Evolutionary conservation across 2,888 invertebrate genomes (phyloP).

Genomic region (Masnerella sp.): DNA sequence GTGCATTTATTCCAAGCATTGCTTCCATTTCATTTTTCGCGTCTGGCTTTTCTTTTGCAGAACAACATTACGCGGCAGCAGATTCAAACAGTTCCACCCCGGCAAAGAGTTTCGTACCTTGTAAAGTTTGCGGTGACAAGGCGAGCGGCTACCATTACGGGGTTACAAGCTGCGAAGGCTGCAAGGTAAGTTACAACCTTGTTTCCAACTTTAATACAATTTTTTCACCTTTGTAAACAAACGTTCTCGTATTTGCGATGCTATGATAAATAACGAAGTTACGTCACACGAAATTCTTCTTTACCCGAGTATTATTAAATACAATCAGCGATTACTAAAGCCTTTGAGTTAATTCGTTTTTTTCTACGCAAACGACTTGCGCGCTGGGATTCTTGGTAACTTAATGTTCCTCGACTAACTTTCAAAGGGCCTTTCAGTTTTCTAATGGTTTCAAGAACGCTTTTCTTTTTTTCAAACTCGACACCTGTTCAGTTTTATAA

Average conservation of each 20-base stretch:
- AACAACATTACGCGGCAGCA: conserved; percentile 86
- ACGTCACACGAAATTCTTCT: neutral
- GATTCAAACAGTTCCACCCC: conserved; percentile 89
- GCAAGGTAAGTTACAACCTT: conserved; percentile 85
- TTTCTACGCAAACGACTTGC: neutral
- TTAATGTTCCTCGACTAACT: neutral
- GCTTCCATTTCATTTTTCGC: conserved; percentile 31
- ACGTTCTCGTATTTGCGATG: conserved; percentile 15
- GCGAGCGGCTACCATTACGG: conserved; percentile 98
- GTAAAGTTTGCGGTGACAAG: conserved; percentile 98
- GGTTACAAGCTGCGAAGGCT: conserved; percentile 98
- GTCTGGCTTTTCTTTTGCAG: conserved; percentile 77
- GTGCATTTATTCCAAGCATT: conserved; percentile 26
- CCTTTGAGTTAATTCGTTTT: conserved; percentile 1
- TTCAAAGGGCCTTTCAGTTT: no score
- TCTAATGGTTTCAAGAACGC: no score
- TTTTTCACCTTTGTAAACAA: conserved; percentile 23
- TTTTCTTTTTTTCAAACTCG: neutral
- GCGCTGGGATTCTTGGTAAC: neutral
- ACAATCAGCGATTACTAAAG: conserved; percentile 4
- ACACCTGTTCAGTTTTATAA: neutral
- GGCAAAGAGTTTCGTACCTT: conserved; percentile 93
- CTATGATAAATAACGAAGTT: conserved; percentile 16
- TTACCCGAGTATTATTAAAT: conserved; percentile 5
- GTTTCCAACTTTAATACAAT: conserved; percentile 31